Percentiles rank a stretch among this genome's conserved stretches.
These are phyloP conservation scores for Pseudotriccus pelzelni DNA, from an alignment of 2,797 vertebrate genomes.

Conservation along the genomic window DNA sequence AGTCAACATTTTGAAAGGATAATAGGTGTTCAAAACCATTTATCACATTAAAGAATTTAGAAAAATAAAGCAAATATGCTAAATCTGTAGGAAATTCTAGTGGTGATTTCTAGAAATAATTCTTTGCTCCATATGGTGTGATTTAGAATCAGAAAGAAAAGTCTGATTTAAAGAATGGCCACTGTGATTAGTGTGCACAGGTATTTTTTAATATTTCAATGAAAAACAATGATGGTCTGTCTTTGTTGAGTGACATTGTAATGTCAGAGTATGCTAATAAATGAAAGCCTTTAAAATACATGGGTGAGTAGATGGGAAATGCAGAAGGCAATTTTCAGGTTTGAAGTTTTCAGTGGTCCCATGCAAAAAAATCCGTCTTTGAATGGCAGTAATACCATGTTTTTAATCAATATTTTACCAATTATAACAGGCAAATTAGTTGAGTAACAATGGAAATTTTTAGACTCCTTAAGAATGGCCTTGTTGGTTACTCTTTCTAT, in stretches of 20 bases:
- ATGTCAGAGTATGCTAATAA: background rate
- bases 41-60: background rate
- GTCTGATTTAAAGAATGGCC: background rate
- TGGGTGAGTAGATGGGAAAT: background rate
- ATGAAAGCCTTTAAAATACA: background rate
- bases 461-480: background rate
- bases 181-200: background rate
- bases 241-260: background rate
- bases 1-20: background rate
- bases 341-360: background rate
- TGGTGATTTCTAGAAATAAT: background rate
- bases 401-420: background rate
- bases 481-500: background rate
- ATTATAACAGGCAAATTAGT: background rate
- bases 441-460: background rate
- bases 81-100: background rate
- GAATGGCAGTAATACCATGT: background rate
- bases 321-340: background rate
- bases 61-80: background rate
- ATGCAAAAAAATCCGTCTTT: background rate
- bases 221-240: background rate
- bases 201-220: background rate
- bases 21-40: background rate
- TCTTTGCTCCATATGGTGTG: background rate
- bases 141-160: slow-evolving; percentile 8